Evolutionary conservation across 2,888 invertebrate species (phyloP), one percentile per base, ranked within the genome.

Genomic region (Mantis religiosa): DNA sequence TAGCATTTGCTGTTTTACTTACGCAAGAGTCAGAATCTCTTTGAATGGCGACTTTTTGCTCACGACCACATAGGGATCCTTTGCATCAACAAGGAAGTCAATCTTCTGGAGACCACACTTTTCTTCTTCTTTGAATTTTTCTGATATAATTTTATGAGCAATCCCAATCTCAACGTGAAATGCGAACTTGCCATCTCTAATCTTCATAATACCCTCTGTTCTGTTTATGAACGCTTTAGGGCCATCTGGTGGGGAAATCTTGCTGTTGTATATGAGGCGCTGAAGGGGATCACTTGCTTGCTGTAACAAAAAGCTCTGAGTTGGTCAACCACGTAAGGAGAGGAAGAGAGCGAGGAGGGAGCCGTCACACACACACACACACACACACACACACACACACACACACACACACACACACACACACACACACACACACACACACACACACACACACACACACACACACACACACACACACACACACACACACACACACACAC

Each of bases 21-120:
- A 95, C 95, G 95, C 95, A 91, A 95, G 95, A 93, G 95, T 95
- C 81, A 95, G 94, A 92, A 95, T 93, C 92, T 96, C 95, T 90
- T 94, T 95, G 90, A 94, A 96, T 0, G 95, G 95, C 0, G 95
- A 95, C 90, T 95, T 94, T 91, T 95, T 96, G 91, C 95, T 94
- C 1, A 96, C 94, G 0, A 95, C 95, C 88, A 95, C 91, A 94
- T 95, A 95, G 0, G 96, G 96, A 91, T 95, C 95, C 25, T 28
- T 71, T 15, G n/a, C 9, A 20, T 87, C 54, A 28, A 30, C 2
- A 20, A 20, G 3, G 54, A 20, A 71, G 0, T 25, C 25, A 28
- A 86, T 71, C 15, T 1, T 1, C 25, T 71, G 54, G 14, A 89
- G 54, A 1, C 85, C 89, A 25, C 89, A 89, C 28, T 89, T 89